Conservation (phyloP, 2,113 vertebrate species). For the Dipodomys stephensi region DNA sequence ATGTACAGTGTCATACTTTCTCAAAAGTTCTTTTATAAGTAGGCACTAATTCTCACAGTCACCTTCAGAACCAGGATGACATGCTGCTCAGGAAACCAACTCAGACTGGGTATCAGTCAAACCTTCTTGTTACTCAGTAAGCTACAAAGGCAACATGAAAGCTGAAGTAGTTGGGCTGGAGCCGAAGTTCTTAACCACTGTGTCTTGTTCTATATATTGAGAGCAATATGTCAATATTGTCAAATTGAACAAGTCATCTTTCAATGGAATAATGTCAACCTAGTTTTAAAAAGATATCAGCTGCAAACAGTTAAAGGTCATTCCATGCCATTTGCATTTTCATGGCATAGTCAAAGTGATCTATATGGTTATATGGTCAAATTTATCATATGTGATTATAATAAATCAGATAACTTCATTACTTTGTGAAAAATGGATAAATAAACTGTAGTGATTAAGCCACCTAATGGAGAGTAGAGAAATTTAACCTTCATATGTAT, state of each 20-base stretch:
- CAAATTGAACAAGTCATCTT: neutral
- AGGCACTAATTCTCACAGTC: neutral
- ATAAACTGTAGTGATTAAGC: neutral
- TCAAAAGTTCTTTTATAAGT: constrained; percentile 5
- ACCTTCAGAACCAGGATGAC: neutral
- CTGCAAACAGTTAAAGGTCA: constrained; percentile 44
- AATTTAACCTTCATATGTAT: neutral
- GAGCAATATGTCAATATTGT: constrained; percentile 9
- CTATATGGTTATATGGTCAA: neutral
- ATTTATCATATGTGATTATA: neutral
- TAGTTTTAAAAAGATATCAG: constrained; percentile 43
- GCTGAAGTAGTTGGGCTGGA: neutral
- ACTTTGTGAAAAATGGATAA: constrained; percentile 19
- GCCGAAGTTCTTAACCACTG: neutral
- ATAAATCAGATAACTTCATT: neutral
- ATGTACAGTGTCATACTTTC: neutral
- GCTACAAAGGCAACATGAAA: neutral
- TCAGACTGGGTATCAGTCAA: neutral
- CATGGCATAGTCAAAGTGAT: neutral
- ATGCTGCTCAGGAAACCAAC: neutral
- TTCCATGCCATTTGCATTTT: constrained; percentile 36
- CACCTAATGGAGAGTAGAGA: neutral
- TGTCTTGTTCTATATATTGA: neutral
- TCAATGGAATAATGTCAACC: neutral
- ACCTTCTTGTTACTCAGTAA: neutral